Evolutionary conservation across 2,888 invertebrate species (phyloP).

Genomic region (Thymelicus acteon): DNA sequence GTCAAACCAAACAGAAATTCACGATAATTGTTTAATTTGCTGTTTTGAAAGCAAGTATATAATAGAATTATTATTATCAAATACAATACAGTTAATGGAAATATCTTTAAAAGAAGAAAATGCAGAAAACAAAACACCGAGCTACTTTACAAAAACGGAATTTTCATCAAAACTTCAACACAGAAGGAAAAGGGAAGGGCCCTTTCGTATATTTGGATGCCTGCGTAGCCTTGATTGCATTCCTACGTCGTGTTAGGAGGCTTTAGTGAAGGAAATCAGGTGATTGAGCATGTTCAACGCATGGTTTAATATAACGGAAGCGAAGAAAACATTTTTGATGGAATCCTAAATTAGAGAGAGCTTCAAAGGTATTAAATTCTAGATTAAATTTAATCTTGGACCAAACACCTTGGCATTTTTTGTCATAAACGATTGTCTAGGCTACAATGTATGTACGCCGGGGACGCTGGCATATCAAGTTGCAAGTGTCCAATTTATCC

Average conservation of each 20-base stretch:
- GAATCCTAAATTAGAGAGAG: neutral
- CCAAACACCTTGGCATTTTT: neutral
- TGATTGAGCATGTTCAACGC: neutral
- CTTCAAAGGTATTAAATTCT: neutral
- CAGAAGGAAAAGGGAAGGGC: neutral
- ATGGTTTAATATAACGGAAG: neutral
- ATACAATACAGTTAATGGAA: neutral
- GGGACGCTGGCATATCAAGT: conserved; percentile 16
- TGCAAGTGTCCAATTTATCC: conserved; percentile 24
- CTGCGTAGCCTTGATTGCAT: conserved; percentile 1
- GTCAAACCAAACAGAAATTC: too few species aligned
- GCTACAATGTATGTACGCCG: conserved; percentile 10
- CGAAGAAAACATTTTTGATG: neutral
- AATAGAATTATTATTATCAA: too few species aligned
- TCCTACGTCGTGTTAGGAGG: conserved; percentile 12
- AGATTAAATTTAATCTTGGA: neutral
- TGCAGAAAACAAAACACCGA: neutral
- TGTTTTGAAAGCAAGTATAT: too few species aligned
- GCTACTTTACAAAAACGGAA: neutral
- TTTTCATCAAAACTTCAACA: conserved; percentile 6
- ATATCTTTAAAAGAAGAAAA: neutral
- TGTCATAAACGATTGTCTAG: conserved; percentile 2
- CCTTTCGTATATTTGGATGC: conserved; percentile 8
- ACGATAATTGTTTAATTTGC: too few species aligned
- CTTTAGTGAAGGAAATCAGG: neutral